Evolutionary conservation across 2,888 invertebrate genomes (phyloP).

Genomic region (Crioceris asparagi): DNA sequence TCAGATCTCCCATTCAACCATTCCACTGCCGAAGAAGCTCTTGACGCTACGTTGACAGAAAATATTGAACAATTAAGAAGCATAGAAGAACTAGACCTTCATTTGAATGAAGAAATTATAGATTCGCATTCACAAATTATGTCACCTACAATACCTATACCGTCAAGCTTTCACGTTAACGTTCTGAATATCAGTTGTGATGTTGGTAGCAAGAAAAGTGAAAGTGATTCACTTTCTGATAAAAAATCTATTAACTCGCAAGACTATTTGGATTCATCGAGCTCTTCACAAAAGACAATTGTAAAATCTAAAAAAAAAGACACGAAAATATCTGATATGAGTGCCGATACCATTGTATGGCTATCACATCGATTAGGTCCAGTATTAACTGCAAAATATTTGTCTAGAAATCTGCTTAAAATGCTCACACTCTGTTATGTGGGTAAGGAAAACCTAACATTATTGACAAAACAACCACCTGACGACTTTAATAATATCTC

Average conservation of each 20-base stretch:
- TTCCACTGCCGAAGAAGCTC: constrained; percentile 43
- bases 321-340: constrained; percentile 71
- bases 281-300: constrained; percentile 14
- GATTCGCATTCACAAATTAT: constrained; percentile 21
- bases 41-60: constrained; percentile 36
- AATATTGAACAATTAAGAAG: constrained; percentile 30
- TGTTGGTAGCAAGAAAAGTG: constrained; percentile 50
- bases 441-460: constrained; percentile 57
- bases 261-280: constrained; percentile 12
- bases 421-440: constrained; percentile 92
- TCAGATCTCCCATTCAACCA: constrained; percentile 41
- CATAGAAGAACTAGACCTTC: constrained; percentile 40
- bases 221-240: constrained; percentile 32
- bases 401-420: constrained; percentile 82
- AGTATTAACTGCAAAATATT: constrained; percentile 80
- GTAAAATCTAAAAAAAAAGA: constrained; percentile 13
- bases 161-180: constrained; percentile 41
- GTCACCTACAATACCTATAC: constrained; percentile 64
- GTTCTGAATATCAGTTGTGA: constrained; percentile 48
- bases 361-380: constrained; percentile 88
- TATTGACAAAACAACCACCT: constrained; percentile 33
- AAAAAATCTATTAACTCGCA: constrained; percentile 15
- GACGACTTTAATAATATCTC: constrained; percentile 46
- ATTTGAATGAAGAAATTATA: constrained; percentile 38
- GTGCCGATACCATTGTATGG: constrained; percentile 83